Evolutionary conservation across 1,140 invertebrate species (phyloP), one percentile per base, ranked within the genome.

Genomic region (Drosophila elegans): DNA sequence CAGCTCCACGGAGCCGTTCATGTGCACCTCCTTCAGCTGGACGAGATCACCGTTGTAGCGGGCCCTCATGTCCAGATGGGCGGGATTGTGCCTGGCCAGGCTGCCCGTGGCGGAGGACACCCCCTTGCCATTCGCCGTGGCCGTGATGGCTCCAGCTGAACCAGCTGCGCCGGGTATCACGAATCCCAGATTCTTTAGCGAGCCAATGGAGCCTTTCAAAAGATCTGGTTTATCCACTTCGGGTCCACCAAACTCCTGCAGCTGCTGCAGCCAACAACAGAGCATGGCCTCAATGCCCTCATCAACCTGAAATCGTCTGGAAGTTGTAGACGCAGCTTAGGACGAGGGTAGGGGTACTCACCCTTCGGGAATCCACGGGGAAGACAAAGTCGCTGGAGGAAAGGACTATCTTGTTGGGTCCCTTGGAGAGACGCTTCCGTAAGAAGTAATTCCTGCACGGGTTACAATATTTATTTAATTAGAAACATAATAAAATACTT

Each of bases 21-120:
- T 93, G 6, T 94, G 94, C 3, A 92, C 76, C 71, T 96, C 95
- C 92, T 97, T 97, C 74, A 97, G 93, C 90, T 97, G 96, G 34
- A 98, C 97, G 46, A 97, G 93, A 93, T 98, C 97, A 10, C 97
- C 97, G 93, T 97, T 97, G 90, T 97, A 97, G 81, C 96, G 93
- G 0, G 96, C 96, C 29, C 95, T 93, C 44, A 94, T 94, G 91
- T 96, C 96, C 42, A 95, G 93, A 21, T 96, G 94, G 21, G 95
- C 93, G 32, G 95, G 94, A 56, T 92, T 92, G 64, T 94, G 93
- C 60, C 94, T 93, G 3, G 94, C 94, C 60, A 96, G 92, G 88
- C 95, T 96, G 67, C 94, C 95, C 0, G 93, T 91, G 38, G 93
- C 93, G 5, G 94, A 92, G 29, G 92, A 93, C 0, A 44, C 79